Base-by-base conservation (phyloP, 2,113 vertebrate genomes). In the Dipodomys stephensi region DNA sequence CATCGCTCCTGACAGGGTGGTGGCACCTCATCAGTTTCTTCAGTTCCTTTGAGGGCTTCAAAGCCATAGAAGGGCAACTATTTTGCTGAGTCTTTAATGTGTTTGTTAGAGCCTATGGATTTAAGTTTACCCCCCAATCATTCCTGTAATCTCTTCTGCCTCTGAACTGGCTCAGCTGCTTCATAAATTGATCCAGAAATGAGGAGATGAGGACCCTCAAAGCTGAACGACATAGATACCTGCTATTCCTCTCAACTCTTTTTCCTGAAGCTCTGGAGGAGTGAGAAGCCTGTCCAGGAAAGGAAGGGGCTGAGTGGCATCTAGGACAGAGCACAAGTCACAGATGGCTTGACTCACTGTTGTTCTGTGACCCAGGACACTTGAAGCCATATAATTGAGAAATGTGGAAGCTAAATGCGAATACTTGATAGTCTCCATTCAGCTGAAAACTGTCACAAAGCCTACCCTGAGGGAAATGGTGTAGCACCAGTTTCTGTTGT, bases 121-220 rank as follows among this genome's bases (percentile, higher is more conserved):
- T 23, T 28, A 19, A 57, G 49, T 35, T 15, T 13, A 19, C 9
- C 23, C 3, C 3, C 3, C 3, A 2, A 1, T 0, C 3, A 30
- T 49, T 23, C 7, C 19, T 23, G 20, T 32, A 28, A 18, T 15
- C n/a, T 79, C 53, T 62, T 57, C 27, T 22, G 67, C 18, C 10
- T 88, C 7, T 20, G 22, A 20, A 30, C 10, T 25, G 27, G 4
- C 28, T 57, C 77, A 87, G 82, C 10, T 80, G 60, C n/a, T 76
- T 60, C 25, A 16, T 7, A 30, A 72, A 15, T 4, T 62, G 27
- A 53, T 12, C 68, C n/a, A 22, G 46, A 64, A 81, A 57, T 16
- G 53, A 57, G 15, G 53, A 18, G 62, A 69, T 62, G 53, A 62
- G 4, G 3, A 3, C 44, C 53, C 6, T 62, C 65, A 83, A 49